These are phyloP conservation scores for Nothobranchius kuhntae DNA, from an alignment of 2,113 vertebrate species.

Conservation along the genomic window DNA sequence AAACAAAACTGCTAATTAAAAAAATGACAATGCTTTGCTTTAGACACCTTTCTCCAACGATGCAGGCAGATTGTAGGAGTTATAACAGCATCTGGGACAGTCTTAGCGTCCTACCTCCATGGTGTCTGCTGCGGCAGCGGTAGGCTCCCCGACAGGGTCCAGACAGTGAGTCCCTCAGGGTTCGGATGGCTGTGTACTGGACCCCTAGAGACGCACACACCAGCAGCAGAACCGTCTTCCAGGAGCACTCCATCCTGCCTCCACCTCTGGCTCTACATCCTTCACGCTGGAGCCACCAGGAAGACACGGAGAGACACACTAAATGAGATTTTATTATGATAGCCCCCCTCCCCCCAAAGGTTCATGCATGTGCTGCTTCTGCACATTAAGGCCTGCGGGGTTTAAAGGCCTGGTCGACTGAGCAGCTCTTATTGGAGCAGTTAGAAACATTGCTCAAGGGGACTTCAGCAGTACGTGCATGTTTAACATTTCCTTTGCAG, in stretches of 20 bases:
- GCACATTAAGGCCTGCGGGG: constrained; percentile 5
- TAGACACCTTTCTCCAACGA: background rate
- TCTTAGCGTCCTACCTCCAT: constrained; percentile 67
- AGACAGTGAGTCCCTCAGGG: constrained; percentile 74
- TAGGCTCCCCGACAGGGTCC: constrained; percentile 69
- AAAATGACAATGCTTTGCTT: no score
- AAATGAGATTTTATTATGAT: constrained; percentile 47
- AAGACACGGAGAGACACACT: constrained; percentile 27
- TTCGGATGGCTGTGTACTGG: constrained; percentile 82
- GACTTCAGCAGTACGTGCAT: constrained; percentile 6
- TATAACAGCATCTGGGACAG: constrained; percentile 10
- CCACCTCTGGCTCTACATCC: constrained; percentile 65
- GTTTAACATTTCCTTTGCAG: background rate
- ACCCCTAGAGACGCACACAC: constrained; percentile 80
- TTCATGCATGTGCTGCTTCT: constrained; percentile 24
- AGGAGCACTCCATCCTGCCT: constrained; percentile 82
- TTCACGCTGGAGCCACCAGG: constrained; percentile 50
- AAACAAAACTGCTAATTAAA: no score
- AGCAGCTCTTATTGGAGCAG: constrained; percentile 1
- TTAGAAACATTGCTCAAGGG: constrained; percentile 19
- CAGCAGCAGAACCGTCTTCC: constrained; percentile 82
- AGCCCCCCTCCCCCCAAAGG: constrained; percentile 1
- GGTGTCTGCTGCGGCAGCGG: constrained; percentile 67
- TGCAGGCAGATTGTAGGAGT: background rate
- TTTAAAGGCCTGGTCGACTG: constrained; percentile 9